A percentile compares a stretch with the other conserved stretches of the same genome.
These are phyloP conservation scores for Thelaira solivaga DNA, from an alignment of 2,888 invertebrate genomes.

Conservation along the genomic window DNA sequence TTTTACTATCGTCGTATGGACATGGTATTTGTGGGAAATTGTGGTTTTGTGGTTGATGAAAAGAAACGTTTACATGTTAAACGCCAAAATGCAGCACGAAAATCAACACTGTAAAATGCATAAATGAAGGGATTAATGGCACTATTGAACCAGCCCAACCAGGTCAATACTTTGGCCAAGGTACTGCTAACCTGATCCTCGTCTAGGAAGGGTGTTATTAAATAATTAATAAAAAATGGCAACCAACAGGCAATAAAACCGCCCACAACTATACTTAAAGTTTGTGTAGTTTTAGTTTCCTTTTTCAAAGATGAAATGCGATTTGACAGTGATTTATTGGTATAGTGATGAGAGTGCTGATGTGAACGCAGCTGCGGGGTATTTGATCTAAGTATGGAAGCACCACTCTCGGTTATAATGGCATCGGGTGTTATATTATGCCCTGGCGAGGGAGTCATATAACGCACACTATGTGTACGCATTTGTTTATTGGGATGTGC, in stretches of 20 bases:
- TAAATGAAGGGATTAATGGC: constrained; percentile 95
- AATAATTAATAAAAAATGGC: constrained; percentile 90
- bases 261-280: constrained; percentile 90
- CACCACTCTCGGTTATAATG: constrained; percentile 21
- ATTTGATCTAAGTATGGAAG: constrained; percentile 49
- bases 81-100: constrained; percentile 91
- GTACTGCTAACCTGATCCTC: constrained; percentile 80
- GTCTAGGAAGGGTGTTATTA: constrained; percentile 87
- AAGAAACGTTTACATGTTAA: constrained; percentile 80
- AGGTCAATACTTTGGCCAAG: constrained; percentile 87
- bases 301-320: constrained; percentile 84
- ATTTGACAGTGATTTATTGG: constrained; percentile 75
- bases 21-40: constrained; percentile 74
- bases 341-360: constrained; percentile 65
- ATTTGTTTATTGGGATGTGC: constrained; percentile 62
- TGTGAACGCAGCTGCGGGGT: constrained; percentile 44
- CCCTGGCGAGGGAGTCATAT: constrained; percentile 27
- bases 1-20: constrained; percentile 74
- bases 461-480: constrained; percentile 63
- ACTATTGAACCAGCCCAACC: constrained; percentile 94
- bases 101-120: constrained; percentile 92
- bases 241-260: constrained; percentile 93
- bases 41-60: constrained; percentile 70
- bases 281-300: constrained; percentile 93
- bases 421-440: constrained; percentile 27